Evolutionary conservation across 2,797 vertebrate species (phyloP), one percentile per base, ranked within the genome.

Genomic region (Phalloptychus januarius): DNA sequence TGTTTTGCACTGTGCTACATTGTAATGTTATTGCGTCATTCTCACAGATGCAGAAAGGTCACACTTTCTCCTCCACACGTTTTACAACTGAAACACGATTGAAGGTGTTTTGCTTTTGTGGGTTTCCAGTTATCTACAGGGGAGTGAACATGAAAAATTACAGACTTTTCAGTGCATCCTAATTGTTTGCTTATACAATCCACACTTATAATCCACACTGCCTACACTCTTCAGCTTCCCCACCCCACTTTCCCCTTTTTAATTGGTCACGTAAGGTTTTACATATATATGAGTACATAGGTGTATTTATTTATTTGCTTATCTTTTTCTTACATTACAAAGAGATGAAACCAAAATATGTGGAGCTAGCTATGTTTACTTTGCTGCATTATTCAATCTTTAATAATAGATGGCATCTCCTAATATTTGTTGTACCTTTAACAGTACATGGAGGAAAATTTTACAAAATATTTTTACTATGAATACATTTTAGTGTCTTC

Each of bases 51-150:
- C n/a, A 54, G 48, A 16, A 40, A 44, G 46, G 72, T 40, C 16
- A 28, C 42, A 15, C 31, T n/a, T 38, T 52, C 10, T 78, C 38
- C 31, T 38, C 50, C 28, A 7, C 15, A 48, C 44, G 36, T 48
- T 63, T 63, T 72, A 20, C 46, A 36, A 63, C 25, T 50, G 54
- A 63, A 48, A 72, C 5, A 40, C n/a, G 13, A n/a, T 78, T 50
- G 5, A 40, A 40, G 52, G 46, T 40, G 54, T 31, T 63, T n/a
- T 46, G 70, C 54, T 63, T 25, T 28, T 44, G 45, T 38, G 42
- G 54, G n/a, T 78, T 65, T 78, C 33, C 18, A 45, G 16, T 46
- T 54, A 28, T 15, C 71, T 5, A 45, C 40, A 61, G 11, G 4
- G 20, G 12, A 23, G n/a, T 11, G 48, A 31, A 36, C 10, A 72